Base-by-base conservation (phyloP, 2,888 invertebrate species). In the Thymelicus lineola region DNA sequence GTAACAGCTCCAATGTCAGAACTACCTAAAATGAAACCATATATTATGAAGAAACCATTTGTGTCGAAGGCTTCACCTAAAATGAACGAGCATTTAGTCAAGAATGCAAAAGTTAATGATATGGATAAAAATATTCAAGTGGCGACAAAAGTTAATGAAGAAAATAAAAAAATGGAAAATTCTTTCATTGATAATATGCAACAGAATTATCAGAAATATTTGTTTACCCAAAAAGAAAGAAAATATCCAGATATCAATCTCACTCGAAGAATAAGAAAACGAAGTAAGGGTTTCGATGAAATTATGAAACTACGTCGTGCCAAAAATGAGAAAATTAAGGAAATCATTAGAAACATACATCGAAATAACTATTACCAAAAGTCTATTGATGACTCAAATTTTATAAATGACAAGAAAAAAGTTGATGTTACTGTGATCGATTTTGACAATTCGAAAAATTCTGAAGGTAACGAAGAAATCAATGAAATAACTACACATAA, bases 1-100 rank as follows among this genome's bases (percentile, higher is more conserved):
- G 82, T 91, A 0, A 90, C 86, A 0, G 73, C 82, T 0, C 86
- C 89, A 1, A 48, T 50, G 0, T 12, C 38, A 15, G 28, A 53
- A 14, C 55, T 70, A 1, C 65, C 70, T 36, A 48, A 64, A 45
- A 10, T 69, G 76, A 74, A 4, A 59, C 70, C 50, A 10, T 69
- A 45, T n/a, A 38, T 12, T 9, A 7, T 50, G 3, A 63, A 66
- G 1, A 71, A 66, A 28, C 60, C 61, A 45, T 53, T 35, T 42
- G 7, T 61, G 35, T 50, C 74, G 10, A 59, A 72, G 45, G 57
- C 36, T 0, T 15, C 20, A 9, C 46, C 17, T 7, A 46, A 60
- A 60, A 20, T 12, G 7, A 15, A 58, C 6, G 57, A 66, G n/a
- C 15, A 60, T 70, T 9, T 12, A 20, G 6, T 53, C 17, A 53